These are phyloP conservation scores for Stercorarius parasiticus DNA, from an alignment of 2,113 vertebrate genomes.

Conservation along the genomic window DNA sequence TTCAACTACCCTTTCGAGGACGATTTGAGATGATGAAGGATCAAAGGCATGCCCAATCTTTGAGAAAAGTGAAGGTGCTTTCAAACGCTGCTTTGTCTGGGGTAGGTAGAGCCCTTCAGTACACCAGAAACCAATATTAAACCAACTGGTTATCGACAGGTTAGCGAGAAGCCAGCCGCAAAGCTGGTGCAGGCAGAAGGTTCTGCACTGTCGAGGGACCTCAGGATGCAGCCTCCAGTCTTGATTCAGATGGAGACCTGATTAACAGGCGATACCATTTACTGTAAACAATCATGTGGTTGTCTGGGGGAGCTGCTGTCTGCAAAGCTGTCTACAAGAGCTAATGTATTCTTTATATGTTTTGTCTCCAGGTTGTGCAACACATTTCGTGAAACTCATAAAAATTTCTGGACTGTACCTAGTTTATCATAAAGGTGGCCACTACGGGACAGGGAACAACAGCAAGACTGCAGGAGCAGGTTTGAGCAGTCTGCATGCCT, in stretches of 20 bases:
- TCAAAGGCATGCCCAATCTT: not conserved
- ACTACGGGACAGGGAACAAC: not conserved
- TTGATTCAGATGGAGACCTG: not conserved
- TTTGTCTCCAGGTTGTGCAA: slow-evolving; percentile 32
- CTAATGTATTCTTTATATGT: slow-evolving; percentile 14
- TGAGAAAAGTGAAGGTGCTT: not conserved
- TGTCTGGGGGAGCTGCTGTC: not conserved
- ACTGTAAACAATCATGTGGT: slow-evolving; percentile 17
- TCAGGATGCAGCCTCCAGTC: not conserved
- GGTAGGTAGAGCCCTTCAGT: not conserved
- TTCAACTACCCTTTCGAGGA: not conserved
- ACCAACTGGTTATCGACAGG: not conserved
- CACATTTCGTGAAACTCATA: slow-evolving; percentile 23
- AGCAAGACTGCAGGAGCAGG: not conserved
- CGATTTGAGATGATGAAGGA: not conserved
- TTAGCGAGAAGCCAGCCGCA: not conserved
- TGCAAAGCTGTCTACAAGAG: slow-evolving; percentile 16
- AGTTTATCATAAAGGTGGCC: not conserved
- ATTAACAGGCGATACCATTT: not conserved
- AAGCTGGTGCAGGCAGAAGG: not conserved
- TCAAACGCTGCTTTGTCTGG: not conserved
- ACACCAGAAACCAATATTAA: not conserved
- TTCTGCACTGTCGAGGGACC: not conserved
- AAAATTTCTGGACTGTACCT: slow-evolving; percentile 8
- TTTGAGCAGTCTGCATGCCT: slow-evolving; percentile 7